These are phyloP conservation scores for Sylvia borin DNA, from an alignment of 2,797 vertebrate species.

Conservation along the genomic window DNA sequence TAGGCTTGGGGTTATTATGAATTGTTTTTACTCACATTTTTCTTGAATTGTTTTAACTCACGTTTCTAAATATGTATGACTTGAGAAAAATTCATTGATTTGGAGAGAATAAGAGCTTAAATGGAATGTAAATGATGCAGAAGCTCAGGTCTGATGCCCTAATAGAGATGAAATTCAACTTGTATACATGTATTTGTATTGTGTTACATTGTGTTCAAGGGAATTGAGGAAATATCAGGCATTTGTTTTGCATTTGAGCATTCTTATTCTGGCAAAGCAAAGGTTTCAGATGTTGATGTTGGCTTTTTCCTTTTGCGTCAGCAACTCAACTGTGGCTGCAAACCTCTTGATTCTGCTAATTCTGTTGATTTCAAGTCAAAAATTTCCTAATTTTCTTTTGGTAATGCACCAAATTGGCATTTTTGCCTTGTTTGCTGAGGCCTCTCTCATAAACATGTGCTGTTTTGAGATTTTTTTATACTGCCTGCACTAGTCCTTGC, in stretches of 20 bases:
- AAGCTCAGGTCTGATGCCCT: neutral
- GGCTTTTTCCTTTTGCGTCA: neutral
- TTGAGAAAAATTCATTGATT: neutral
- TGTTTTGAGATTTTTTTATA: neutral
- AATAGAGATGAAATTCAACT: neutral
- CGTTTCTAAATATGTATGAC: neutral
- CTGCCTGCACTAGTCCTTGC: neutral
- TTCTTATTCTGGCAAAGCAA: neutral
- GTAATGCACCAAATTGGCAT: neutral
- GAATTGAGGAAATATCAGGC: neutral
- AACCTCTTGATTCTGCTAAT: neutral
- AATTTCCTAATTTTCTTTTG: neutral
- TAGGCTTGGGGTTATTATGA: neutral
- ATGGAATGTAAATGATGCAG: neutral
- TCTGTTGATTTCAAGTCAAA: neutral
- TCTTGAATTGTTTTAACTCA: neutral
- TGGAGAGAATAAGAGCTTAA: neutral
- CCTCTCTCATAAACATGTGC: neutral
- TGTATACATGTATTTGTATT: neutral
- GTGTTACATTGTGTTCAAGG: neutral
- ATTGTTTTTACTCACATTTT: neutral
- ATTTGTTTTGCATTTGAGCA: neutral
- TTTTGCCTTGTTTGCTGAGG: neutral
- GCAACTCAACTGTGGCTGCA: neutral
- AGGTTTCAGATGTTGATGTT: neutral